Base-by-base conservation (phyloP, 2,888 invertebrate species). In the Acanthococcus lagerstroemiae region DNA sequence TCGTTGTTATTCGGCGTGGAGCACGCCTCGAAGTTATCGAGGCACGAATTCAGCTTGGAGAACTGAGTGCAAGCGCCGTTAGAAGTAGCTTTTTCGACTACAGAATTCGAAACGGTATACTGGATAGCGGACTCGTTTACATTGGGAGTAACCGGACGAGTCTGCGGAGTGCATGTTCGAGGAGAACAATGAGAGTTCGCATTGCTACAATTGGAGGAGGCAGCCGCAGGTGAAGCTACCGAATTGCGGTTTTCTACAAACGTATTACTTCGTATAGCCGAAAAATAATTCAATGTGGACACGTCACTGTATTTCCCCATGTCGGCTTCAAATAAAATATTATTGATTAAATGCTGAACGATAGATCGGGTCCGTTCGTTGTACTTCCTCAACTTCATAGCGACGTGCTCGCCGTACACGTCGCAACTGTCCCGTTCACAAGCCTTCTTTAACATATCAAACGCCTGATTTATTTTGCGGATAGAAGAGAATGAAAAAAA, bases 291-390 rank as follows among this genome's bases (percentile, higher is more conserved):
- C 19, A 45, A 45, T n/a, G 46, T 45, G 4, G 46, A 45, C 17
- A 45, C 46, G 4, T 52, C 30, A 12, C 44, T 27, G 26, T 26
- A 26, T 48, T 60, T 60, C 6, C 70, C 71, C 69, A 72, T 69
- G 58, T 72, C 72, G 19, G 71, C 72, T 25, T 72, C 69, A 65
- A 72, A 72, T 22, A 72, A 61, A 27, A 72, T 67, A 45, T 70
- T 70, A 60, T 69, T 72, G 9, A 72, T 46, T 21, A 66, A 37
- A 55, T 72, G 70, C 55, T 72, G 68, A 15, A 72, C 71, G 3
- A 72, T 46, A 17, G 69, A 44, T 56, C 65, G 45, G 12, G 71
- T 72, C 44, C 66, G 46, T 26, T 55, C 25, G 25, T 19, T 27
- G 57, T 70, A 70, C n/a, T 21, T 48, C 55, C 71, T 27, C 58